Percentiles rank a stretch among this genome's conserved stretches.
phyloP scores from a whole-genome alignment of 2,797 vertebrate species.

The Petrocephalus sullivani region DNA sequence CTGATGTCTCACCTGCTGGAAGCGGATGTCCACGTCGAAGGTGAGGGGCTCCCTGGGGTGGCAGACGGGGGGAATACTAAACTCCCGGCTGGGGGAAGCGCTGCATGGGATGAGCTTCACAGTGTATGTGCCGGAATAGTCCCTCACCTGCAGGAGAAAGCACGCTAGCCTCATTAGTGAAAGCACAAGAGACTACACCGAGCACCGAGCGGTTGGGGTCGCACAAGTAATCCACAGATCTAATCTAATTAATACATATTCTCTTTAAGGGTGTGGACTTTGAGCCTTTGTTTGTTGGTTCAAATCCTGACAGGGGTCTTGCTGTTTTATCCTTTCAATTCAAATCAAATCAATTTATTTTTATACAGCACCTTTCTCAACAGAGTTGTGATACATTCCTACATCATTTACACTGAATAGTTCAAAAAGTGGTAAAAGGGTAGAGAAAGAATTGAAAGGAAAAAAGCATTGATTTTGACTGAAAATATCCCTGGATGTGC shows the following conservation, averaged over 20 bases:
- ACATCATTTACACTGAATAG: not conserved
- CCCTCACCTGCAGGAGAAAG: constrained; percentile 59
- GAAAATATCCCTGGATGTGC: not conserved
- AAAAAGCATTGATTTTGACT: not conserved
- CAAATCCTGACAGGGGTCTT: not conserved
- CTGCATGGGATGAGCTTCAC: constrained; percentile 72
- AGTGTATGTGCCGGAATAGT: constrained; percentile 77
- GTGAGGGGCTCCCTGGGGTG: constrained; percentile 70
- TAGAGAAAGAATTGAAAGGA: not conserved
- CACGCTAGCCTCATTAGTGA: not conserved
- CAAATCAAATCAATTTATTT: not conserved
- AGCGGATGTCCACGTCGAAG: constrained; percentile 78
- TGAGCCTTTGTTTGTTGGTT: not conserved
- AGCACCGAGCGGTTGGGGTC: not conserved
- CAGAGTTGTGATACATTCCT: not conserved
- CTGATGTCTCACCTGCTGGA: constrained; percentile 70
- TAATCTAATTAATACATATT: not conserved
- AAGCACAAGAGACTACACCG: not conserved
- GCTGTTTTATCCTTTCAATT: not conserved
- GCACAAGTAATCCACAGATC: not conserved
- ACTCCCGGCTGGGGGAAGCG: constrained; percentile 70
- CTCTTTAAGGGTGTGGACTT: not conserved
- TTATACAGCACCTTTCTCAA: not conserved
- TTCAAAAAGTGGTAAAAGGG: not conserved
- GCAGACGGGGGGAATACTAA: constrained; percentile 68